These are phyloP conservation scores for Thinocorus orbignyianus DNA, from an alignment of 2,113 vertebrate species.

Conservation along the genomic window DNA sequence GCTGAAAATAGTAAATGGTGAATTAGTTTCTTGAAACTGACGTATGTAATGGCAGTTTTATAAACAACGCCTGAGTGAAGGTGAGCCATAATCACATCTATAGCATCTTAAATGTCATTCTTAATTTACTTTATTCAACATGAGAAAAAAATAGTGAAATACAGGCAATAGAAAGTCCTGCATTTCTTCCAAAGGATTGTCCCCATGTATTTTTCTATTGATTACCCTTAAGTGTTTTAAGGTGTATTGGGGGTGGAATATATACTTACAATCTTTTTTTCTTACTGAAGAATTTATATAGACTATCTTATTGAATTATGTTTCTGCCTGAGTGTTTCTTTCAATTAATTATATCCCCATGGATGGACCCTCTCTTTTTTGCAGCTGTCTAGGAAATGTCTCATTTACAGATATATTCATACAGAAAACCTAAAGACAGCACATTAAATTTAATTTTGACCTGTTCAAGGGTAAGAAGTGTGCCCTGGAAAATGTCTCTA, in stretches of 20 bases:
- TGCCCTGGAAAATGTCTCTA: background rate
- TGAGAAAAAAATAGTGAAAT: background rate
- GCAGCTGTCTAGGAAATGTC: background rate
- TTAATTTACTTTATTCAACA: background rate
- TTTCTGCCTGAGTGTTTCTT: background rate
- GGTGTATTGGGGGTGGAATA: background rate
- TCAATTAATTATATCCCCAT: background rate
- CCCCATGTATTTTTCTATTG: background rate
- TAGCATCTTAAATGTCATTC: background rate
- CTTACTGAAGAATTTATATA: background rate
- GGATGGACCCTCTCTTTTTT: background rate
- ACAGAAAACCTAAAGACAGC: background rate
- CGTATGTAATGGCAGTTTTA: background rate
- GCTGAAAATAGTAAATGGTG: background rate
- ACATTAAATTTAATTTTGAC: slow-evolving; percentile 12
- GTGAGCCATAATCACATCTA: background rate
- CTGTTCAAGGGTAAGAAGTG: background rate
- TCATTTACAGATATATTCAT: background rate
- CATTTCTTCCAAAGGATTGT: background rate
- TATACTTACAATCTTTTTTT: background rate
- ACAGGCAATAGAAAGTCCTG: background rate
- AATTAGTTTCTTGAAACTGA: background rate
- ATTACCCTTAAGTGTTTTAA: background rate
- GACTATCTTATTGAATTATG: background rate
- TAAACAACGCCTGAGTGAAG: background rate